These are phyloP conservation scores for Eupsittula cactorum DNA, from an alignment of 2,113 vertebrate genomes.

Conservation along the genomic window DNA sequence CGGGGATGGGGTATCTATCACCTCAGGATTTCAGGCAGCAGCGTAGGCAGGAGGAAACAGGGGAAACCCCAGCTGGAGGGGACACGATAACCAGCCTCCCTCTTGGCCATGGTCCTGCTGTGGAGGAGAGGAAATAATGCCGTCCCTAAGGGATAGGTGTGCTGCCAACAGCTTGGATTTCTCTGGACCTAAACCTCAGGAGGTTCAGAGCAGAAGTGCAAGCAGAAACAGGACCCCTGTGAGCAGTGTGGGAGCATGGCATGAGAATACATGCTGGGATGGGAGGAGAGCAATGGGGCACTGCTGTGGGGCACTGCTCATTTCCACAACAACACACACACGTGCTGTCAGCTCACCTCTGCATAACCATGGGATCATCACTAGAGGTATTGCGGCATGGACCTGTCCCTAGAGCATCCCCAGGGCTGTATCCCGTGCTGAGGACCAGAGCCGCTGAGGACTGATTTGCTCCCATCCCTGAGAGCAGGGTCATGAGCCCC, in stretches of 20 bases:
- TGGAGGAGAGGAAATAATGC: background rate
- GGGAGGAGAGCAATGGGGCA: background rate
- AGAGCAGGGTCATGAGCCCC: background rate
- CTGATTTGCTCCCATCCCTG: rapidly evolving
- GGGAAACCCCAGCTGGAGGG: background rate
- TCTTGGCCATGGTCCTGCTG: background rate
- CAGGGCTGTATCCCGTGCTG: background rate
- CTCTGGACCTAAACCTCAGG: background rate
- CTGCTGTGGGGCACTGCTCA: rapidly evolving
- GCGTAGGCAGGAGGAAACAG: background rate
- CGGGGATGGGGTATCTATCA: background rate
- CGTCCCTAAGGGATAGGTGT: rapidly evolving
- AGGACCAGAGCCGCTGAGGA: background rate
- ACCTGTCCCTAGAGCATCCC: background rate
- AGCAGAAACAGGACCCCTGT: rapidly evolving
- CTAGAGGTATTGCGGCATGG: background rate
- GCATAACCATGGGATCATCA: background rate
- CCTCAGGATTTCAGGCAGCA: background rate
- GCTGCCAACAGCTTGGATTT: background rate
- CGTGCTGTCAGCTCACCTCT: rapidly evolving
- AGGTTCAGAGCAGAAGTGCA: background rate
- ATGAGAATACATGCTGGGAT: rapidly evolving
- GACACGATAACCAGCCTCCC: rapidly evolving
- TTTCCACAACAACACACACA: rapidly evolving
- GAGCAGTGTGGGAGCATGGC: rapidly evolving